Evolutionary conservation across 2,888 invertebrate species (phyloP), one percentile per base, ranked within the genome.

Genomic region (Dorcus hopei): DNA sequence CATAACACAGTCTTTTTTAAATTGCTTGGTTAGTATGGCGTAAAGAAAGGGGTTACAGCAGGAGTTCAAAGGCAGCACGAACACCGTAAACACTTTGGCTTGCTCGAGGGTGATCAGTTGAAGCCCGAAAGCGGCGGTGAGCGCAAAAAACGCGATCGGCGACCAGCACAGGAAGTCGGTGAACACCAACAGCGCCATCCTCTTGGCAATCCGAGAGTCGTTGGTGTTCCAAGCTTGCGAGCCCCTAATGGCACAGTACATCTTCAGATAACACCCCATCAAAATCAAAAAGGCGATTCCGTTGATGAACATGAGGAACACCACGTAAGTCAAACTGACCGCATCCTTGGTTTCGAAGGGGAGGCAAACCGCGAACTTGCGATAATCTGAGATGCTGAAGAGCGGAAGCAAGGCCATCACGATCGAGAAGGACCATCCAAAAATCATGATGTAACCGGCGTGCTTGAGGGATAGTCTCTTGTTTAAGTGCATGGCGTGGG

Each of bases 141-240:
- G 82, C 5, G 96, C 92, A 77, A 95, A 94, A 79, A 97, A 95
- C 1, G 97, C 95, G 63, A 97, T 96, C 0, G 98, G 98, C 3
- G 96, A 94, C 97, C 97, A 98, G 81, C 97, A 98, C 49, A 97
- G 82, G 74, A 98, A 95, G 78, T 98, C 97, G 0, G 97, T 98
- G 77, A 97, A 96, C 2, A 98, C 97, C 57, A 98, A 83, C 45
- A 98, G 80, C 0, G 97, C 96, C 97, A 97, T 97, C 42, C 96
- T 84, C 78, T 96, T 96, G 45, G 97, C 97, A 68, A 97, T 95
- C 54, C 96, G 84, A 8, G 95, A 95, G 78, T 97, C 97, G 79
- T 97, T 97, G 3, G 95, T 95, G 78, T 97, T 97, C 97, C 97
- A 97, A 0, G 95, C 95, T 77, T 94, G 91, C 68, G 95, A 95